Evolutionary conservation across 2,888 invertebrate species (phyloP).

Genomic region (Hemistola chrysoprasaria): DNA sequence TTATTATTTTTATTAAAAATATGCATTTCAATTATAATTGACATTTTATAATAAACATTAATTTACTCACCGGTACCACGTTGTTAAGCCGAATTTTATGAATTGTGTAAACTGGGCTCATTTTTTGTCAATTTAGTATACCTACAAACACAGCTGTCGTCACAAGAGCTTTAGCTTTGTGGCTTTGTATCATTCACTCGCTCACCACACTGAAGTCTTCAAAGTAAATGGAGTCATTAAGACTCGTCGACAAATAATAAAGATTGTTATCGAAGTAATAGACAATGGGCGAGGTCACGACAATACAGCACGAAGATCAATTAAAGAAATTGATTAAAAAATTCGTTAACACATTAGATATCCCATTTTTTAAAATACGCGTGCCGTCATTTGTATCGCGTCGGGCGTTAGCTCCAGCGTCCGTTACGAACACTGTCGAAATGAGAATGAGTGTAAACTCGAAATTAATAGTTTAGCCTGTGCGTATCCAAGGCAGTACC

Average conservation of each 20-base stretch:
- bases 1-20: too few relatives aligned
- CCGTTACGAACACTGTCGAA: conserved; percentile 48
- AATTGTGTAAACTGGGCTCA: conserved; percentile 65
- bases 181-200: conserved; percentile 38
- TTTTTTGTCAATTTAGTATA: conserved; percentile 25
- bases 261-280: conserved; percentile 74
- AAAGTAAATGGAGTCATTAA: conserved; percentile 62
- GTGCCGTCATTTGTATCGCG: conserved; percentile 22
- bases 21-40: background rate
- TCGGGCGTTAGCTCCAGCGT: conserved; percentile 30
- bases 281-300: conserved; percentile 65
- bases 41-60: background rate
- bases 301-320: conserved; percentile 59
- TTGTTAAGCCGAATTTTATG: conserved; percentile 56
- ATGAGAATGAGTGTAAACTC: conserved; percentile 59
- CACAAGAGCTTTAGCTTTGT: conserved; percentile 13
- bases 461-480: conserved; percentile 60
- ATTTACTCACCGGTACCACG: conserved; percentile 61
- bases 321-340: conserved; percentile 68
- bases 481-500: conserved; percentile 67
- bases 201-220: conserved; percentile 47
- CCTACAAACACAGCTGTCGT: conserved; percentile 3
- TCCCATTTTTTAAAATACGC: conserved; percentile 42
- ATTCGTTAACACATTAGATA: conserved; percentile 53
- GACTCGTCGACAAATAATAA: conserved; percentile 56